phyloP scores from a whole-genome alignment of 2,113 vertebrate species.

The Callipepla squamata region DNA sequence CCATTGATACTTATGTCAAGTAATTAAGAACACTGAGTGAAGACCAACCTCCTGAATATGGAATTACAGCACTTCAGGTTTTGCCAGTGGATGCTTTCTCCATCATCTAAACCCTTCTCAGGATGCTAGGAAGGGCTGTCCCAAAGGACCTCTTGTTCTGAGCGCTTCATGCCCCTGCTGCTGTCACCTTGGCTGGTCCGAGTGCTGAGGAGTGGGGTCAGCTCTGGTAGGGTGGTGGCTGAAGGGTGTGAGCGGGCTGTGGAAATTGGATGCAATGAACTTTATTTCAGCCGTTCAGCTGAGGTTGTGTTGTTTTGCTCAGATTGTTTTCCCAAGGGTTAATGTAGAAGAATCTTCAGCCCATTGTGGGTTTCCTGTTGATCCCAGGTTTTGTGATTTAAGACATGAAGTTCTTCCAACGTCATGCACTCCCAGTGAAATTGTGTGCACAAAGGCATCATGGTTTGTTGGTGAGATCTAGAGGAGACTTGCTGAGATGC shows the following conservation, averaged over 20 bases:
- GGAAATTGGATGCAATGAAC: not conserved
- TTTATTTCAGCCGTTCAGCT: not conserved
- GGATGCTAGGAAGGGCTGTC: not conserved
- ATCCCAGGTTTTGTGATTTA: not conserved
- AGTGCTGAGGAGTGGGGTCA: not conserved
- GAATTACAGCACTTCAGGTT: not conserved
- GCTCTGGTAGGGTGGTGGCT: not conserved
- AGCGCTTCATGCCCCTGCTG: not conserved
- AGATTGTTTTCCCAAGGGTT: not conserved
- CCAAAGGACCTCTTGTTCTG: not conserved
- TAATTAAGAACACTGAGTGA: constrained; percentile 6
- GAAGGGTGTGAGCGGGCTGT: not conserved
- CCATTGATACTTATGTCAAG: not conserved
- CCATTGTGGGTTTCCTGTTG: not conserved
- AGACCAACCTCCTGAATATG: not conserved
- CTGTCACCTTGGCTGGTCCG: not conserved
- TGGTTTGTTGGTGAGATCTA: not conserved
- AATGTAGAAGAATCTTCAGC: not conserved
- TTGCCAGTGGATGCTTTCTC: not conserved
- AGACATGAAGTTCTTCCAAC: not conserved
- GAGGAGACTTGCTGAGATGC: not conserved
- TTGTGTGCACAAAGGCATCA: not conserved
- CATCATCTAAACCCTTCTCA: not conserved
- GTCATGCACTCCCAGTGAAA: not conserved
- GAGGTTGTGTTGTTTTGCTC: not conserved